A percentile compares a stretch with the other conserved stretches of the same genome.
Conservation (phyloP, 2,113 vertebrate species). For the Mobula hypostoma region DNA sequence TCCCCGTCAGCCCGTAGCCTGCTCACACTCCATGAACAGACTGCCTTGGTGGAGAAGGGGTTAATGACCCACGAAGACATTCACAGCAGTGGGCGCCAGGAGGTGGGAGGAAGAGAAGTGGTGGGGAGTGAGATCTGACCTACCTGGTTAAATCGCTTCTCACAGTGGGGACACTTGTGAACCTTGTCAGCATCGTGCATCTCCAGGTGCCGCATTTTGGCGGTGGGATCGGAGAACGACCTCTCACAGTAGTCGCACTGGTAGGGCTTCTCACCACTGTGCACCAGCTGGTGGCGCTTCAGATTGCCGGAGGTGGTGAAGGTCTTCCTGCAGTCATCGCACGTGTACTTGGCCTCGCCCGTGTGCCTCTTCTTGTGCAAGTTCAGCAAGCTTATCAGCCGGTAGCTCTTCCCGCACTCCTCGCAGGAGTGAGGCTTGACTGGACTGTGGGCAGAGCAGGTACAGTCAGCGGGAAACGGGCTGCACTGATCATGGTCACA, state of each 20-base stretch:
- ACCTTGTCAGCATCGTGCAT: constrained; percentile 90
- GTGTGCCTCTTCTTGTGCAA: constrained; percentile 95
- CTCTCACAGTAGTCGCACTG: constrained; percentile 88
- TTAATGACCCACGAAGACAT: neutral
- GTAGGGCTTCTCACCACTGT: constrained; percentile 94
- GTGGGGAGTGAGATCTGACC: neutral
- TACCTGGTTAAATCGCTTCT: constrained; percentile 97
- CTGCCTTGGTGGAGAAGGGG: neutral
- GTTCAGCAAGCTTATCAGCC: constrained; percentile 92
- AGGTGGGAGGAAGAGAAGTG: neutral
- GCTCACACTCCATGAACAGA: neutral
- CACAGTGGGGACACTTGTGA: constrained; percentile 91
- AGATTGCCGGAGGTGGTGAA: constrained; percentile 96
- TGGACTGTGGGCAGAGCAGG: constrained; percentile 54
- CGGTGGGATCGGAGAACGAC: constrained; percentile 91
- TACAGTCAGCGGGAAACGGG: neutral
- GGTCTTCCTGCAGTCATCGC: constrained; percentile 83
- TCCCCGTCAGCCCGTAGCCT: neutral
- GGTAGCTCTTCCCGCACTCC: constrained; percentile 91
- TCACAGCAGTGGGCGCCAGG: neutral
- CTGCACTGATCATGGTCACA: neutral
- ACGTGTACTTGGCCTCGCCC: constrained; percentile 84
- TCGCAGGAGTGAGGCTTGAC: constrained; percentile 87
- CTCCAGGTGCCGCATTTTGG: constrained; percentile 96
- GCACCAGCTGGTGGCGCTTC: constrained; percentile 92